These are phyloP conservation scores for Sceloporus tristichus DNA, from an alignment of 2,113 vertebrate species.

Conservation along the genomic window DNA sequence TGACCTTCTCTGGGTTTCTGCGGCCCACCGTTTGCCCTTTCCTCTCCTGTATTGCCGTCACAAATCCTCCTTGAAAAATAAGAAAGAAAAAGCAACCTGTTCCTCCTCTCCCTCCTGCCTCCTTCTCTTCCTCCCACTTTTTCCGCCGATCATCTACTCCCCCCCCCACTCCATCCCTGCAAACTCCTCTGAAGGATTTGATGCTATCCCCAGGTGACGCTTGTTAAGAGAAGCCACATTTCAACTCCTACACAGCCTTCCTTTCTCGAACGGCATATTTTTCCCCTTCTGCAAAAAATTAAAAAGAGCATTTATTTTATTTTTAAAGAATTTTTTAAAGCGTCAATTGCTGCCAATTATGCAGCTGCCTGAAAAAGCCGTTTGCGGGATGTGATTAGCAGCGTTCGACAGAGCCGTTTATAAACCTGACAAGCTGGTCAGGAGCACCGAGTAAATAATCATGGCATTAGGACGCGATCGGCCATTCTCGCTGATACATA, in stretches of 20 bases:
- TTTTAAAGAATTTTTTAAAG: not conserved
- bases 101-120: no score
- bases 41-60: no score
- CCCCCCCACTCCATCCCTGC: not conserved
- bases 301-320: not conserved
- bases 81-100: no score
- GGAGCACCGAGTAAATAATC: slow-evolving; percentile 40
- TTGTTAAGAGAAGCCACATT: not conserved
- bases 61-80: no score
- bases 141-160: not conserved
- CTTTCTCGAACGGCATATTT: not conserved
- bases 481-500: slow-evolving; percentile 38
- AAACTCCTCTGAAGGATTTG: not conserved
- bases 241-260: not conserved
- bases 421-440: slow-evolving; percentile 64
- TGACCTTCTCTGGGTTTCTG: no score
- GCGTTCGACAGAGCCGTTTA: slow-evolving; percentile 69
- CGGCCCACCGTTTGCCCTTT: no score
- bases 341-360: not conserved
- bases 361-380: slow-evolving; percentile 3
- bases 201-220: not conserved
- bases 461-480: slow-evolving; percentile 21
- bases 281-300: not conserved
- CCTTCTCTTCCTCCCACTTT: not conserved
- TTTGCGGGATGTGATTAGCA: slow-evolving; percentile 59